These are phyloP conservation scores for Caenorhabditis briggsae DNA, from an alignment of 1,140 invertebrate species.

Conservation along the genomic window DNA sequence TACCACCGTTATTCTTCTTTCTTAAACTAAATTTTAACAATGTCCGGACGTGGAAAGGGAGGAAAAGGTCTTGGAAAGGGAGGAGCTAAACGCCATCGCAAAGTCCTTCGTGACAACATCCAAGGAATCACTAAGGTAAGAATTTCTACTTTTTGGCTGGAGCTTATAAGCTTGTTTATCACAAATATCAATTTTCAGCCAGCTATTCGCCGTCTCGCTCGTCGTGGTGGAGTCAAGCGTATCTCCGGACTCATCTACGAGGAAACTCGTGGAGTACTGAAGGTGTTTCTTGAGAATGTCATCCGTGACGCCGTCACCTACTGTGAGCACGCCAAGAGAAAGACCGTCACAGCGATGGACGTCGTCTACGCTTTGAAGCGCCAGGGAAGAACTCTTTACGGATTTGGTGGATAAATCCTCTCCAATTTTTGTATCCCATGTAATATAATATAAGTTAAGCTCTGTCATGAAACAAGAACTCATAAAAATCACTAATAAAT, in stretches of 20 bases:
- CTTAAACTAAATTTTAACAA: background rate
- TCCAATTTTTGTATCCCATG: background rate
- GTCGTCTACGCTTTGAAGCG: constrained; percentile 88
- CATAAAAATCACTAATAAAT: background rate
- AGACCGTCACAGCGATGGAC: constrained; percentile 88
- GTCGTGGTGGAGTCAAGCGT: constrained; percentile 85
- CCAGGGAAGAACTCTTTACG: constrained; percentile 83
- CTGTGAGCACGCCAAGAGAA: constrained; percentile 86
- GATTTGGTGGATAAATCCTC: constrained; percentile 80
- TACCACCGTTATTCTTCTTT: background rate
- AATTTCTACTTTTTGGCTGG: background rate
- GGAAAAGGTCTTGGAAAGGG: constrained; percentile 83
- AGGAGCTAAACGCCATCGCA: constrained; percentile 83
- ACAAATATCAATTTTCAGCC: constrained; percentile 77
- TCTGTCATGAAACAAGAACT: background rate
- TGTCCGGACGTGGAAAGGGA: constrained; percentile 83
- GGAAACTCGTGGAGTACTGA: constrained; percentile 69
- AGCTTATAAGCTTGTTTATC: too few relatives aligned
- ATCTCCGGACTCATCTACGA: constrained; percentile 85
- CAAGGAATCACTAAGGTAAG: constrained; percentile 79
- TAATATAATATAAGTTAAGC: background rate
- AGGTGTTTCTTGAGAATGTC: constrained; percentile 84
- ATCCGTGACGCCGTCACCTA: constrained; percentile 87
- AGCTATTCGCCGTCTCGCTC: constrained; percentile 82
- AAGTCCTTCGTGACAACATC: constrained; percentile 83